These are phyloP conservation scores for Tricholaema leucomelas DNA, from an alignment of 2,113 vertebrate genomes.

Conservation along the genomic window DNA sequence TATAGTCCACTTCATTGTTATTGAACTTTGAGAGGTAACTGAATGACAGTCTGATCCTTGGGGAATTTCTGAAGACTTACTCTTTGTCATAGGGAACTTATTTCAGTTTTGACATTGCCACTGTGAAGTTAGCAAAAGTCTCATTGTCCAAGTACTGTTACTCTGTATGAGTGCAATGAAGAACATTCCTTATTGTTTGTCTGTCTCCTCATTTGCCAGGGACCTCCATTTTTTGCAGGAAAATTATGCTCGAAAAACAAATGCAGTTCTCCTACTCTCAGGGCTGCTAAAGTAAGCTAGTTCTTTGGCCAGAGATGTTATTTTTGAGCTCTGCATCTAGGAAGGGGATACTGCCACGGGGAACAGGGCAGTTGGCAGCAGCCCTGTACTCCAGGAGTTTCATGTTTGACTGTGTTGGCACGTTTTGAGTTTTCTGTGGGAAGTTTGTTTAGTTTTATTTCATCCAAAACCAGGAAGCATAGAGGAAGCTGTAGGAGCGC, in stretches of 20 bases:
- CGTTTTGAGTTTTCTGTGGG: not conserved
- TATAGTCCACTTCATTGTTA: not conserved
- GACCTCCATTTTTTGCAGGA: slow-evolving; percentile 33
- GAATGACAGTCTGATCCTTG: not conserved
- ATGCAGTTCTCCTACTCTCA: not conserved
- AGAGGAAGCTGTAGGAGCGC: slow-evolving; percentile 10
- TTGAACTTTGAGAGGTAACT: not conserved
- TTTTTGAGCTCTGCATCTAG: slow-evolving; percentile 55
- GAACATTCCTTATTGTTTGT: slow-evolving; percentile 5
- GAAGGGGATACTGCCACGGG: slow-evolving; percentile 36
- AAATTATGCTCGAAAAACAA: slow-evolving; percentile 40
- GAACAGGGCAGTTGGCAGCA: slow-evolving; percentile 16
- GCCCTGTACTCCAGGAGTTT: not conserved
- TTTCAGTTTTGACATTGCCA: not conserved
- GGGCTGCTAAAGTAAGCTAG: not conserved
- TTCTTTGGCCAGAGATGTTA: slow-evolving; percentile 34
- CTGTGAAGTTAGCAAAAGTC: not conserved
- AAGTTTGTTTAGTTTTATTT: slow-evolving; percentile 20
- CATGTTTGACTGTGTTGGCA: slow-evolving; percentile 25
- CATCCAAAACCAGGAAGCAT: slow-evolving; percentile 25
- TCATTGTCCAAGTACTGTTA: not conserved
- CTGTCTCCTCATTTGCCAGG: not conserved
- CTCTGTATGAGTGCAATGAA: not conserved
- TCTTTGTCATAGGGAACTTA: not conserved
- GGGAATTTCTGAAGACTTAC: slow-evolving; percentile 17